Conservation (phyloP, 1,140 invertebrate species). For the Philotrypesis tridentata region DNA sequence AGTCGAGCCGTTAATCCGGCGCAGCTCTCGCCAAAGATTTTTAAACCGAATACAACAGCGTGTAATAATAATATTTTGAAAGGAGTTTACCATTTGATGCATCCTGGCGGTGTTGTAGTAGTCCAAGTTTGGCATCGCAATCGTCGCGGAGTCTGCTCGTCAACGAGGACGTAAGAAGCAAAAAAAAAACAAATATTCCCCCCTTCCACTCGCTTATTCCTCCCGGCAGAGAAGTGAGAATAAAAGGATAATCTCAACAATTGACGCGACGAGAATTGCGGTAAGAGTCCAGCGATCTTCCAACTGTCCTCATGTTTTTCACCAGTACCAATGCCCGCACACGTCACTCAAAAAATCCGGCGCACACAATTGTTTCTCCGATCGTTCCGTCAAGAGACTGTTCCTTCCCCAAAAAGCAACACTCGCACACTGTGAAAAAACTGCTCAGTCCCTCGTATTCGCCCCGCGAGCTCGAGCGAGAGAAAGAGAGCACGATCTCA, state of each 20-base stretch:
- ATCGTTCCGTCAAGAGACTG: background rate
- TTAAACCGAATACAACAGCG: too few relatives aligned
- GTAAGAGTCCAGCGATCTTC: background rate
- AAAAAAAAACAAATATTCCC: background rate
- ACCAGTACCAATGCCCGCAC: background rate
- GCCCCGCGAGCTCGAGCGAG: too few relatives aligned
- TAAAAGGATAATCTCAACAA: background rate
- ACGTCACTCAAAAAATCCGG: background rate
- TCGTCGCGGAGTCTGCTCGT: background rate
- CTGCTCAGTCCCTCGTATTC: background rate
- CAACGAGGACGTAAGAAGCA: background rate
- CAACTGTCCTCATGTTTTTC: slow-evolving; percentile 19
- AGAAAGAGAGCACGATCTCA: background rate
- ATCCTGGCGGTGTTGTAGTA: slow-evolving; percentile 73
- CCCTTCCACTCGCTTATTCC: background rate
- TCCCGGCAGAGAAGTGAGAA: too few relatives aligned
- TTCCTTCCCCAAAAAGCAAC: background rate
- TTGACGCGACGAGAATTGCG: background rate
- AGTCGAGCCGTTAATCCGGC: too few relatives aligned
- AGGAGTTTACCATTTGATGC: slow-evolving; percentile 73
- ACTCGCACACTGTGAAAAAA: background rate
- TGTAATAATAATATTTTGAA: slow-evolving; percentile 57
- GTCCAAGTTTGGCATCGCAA: slow-evolving; percentile 72
- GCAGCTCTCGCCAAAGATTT: too few relatives aligned
- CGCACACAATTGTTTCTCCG: background rate